Conservation (phyloP, 2,797 vertebrate species). For the Microhierax caerulescens region DNA sequence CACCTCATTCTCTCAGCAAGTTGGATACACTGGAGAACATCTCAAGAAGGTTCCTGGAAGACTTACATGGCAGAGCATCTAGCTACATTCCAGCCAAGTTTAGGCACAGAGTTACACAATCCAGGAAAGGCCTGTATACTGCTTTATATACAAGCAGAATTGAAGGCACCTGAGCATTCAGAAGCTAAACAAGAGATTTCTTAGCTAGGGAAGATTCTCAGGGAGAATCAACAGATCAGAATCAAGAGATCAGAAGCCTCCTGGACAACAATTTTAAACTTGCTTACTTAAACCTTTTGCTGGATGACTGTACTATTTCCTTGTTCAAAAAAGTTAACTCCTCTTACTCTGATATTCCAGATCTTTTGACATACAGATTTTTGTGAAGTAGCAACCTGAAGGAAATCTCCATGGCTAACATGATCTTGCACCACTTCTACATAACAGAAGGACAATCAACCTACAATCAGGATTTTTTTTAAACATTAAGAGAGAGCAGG, state of each 20-base stretch:
- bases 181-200: neutral
- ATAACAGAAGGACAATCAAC: accelerated
- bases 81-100: accelerated
- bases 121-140: neutral
- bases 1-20: neutral
- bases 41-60: neutral
- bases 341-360: accelerated
- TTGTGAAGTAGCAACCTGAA: neutral
- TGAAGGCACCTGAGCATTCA: neutral
- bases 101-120: neutral
- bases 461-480: neutral
- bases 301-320: neutral
- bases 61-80: accelerated
- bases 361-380: neutral
- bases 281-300: neutral
- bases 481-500: accelerated
- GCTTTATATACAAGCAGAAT: neutral
- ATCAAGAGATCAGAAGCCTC: neutral
- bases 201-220: neutral
- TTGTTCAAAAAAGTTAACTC: too few species aligned
- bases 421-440: neutral
- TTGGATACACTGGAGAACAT: neutral
- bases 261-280: neutral
- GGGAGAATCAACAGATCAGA: neutral
- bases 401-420: too few species aligned